Evolutionary conservation across 1,140 invertebrate genomes (phyloP), one percentile per base, ranked within the genome.

Genomic region (Leptinotarsa texana): DNA sequence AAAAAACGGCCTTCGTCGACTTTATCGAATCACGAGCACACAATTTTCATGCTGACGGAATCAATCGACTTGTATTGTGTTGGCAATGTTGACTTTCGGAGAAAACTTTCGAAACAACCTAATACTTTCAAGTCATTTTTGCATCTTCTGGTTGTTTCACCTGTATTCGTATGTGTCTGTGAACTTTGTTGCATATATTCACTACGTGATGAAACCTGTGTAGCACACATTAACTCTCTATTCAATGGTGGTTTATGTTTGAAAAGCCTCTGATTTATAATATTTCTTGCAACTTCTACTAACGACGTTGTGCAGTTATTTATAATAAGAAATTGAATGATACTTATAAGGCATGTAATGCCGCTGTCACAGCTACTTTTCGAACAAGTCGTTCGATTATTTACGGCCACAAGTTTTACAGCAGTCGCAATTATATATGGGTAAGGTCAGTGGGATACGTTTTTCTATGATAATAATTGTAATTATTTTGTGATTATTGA

Each of bases 401-500:
- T 57, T 57, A 57, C 13, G 51, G 15, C 51, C 13, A 57, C 17
- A 57, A 57, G 51, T 57, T 57, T 42, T 5, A 57, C n/a, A 18
- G 51, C 51, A 17, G 51, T 57, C 3, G 51, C 51, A 57, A 57
- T 57, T 57, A 57, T 18, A 57, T 57, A 18, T 15, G 15, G 15
- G 51, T 57, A 57, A 57, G 51, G 51, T 57, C 51, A 57, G 51
- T 57, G 51, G 51, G 51, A 57, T 57, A 57, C 5, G 51, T 57
- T 57, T 57, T 57, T 57, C 51, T 57, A 17, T 18, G 51, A 18
- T 18, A 18, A 57, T 57, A n/a, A 17, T 57, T 57, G 13, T 57
- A 17, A 57, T 57, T 57, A 57, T 57, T 18, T n/a, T 57, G 15
- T 57, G 15, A 57, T 57, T 18, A 57, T 57, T 57, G 51, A 57